Evolutionary conservation across 92 coral and sea anemone species (phyloP).

Genomic region (Hydrozoanthus gracilis): DNA sequence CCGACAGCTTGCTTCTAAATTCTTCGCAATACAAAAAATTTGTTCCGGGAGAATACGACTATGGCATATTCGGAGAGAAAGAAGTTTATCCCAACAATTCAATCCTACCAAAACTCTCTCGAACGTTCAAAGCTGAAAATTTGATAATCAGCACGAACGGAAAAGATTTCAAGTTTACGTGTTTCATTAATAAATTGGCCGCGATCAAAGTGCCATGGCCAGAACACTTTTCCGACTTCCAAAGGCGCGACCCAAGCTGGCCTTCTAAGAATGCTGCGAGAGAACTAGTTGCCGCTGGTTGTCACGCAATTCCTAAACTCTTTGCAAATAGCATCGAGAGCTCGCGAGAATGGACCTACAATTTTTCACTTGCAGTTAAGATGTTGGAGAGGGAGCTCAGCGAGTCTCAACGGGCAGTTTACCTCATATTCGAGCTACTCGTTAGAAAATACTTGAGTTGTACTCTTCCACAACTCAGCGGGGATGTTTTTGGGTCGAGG

Average conservation of each 20-base stretch:
- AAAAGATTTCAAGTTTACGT: slow-evolving; percentile 13
- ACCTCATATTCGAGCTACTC: slow-evolving; percentile 33
- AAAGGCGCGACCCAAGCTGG: slow-evolving; percentile 12
- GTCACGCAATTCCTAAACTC: slow-evolving; percentile 24
- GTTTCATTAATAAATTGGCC: slow-evolving; percentile 28
- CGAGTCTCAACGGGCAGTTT: slow-evolving; percentile 26
- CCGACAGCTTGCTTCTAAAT: not conserved
- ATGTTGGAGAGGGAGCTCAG: slow-evolving; percentile 24
- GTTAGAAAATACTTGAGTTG: slow-evolving; percentile 7
- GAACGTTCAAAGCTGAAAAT: slow-evolving; percentile 39
- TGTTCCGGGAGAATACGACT: slow-evolving; percentile 43
- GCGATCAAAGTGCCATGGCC: slow-evolving; percentile 44
- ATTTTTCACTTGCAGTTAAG: slow-evolving; percentile 14
- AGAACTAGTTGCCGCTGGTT: slow-evolving; percentile 10
- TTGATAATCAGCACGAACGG: not conserved
- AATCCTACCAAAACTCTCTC: not conserved
- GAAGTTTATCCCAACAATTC: not conserved
- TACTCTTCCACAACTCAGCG: not conserved
- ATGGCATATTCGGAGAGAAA: slow-evolving; percentile 38
- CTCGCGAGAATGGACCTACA: slow-evolving; percentile 28
- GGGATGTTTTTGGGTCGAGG: not conserved
- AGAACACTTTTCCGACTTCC: slow-evolving; percentile 2
- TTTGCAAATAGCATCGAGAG: not conserved
- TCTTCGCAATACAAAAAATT: slow-evolving; percentile 23
- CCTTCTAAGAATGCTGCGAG: slow-evolving; percentile 18